A percentile compares a stretch with the other conserved stretches of the same genome.
Conservation (phyloP, 1,140 invertebrate species). For the Papilio dardanus region DNA sequence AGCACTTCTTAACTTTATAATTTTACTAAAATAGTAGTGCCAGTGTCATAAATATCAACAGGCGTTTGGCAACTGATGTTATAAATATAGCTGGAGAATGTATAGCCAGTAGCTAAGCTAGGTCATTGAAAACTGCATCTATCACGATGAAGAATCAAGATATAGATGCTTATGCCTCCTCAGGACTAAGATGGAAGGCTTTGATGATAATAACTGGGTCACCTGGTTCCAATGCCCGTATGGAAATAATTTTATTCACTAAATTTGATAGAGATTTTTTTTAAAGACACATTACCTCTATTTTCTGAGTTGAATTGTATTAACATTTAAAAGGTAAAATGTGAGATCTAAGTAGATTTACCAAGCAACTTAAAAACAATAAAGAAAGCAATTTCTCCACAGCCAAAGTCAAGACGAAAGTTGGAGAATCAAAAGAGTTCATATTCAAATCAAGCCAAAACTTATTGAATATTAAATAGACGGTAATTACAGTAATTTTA, state of each 20-base stretch:
- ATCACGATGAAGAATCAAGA: constrained; percentile 21
- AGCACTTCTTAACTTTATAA: no score
- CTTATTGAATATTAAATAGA: background rate
- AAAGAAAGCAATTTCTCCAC: background rate
- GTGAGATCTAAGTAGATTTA: background rate
- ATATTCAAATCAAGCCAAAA: no score
- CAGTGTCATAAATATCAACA: constrained; percentile 11
- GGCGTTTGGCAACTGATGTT: background rate
- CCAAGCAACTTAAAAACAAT: background rate
- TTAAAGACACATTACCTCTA: background rate
- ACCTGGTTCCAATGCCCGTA: constrained; percentile 11
- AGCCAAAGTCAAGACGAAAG: background rate
- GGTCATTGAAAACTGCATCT: constrained; percentile 18
- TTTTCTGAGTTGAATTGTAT: background rate
- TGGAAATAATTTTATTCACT: constrained; percentile 8
- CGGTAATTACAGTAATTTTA: background rate
- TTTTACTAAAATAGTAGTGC: background rate
- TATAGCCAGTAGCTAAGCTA: constrained; percentile 8
- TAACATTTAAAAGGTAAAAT: background rate
- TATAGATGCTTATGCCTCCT: constrained; percentile 23
- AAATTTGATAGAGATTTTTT: background rate
- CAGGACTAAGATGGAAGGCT: constrained; percentile 18
- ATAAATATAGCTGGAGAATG: background rate
- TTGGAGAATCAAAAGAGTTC: background rate
- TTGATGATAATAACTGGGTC: constrained; percentile 16